Evolutionary conservation across 2,888 invertebrate species (phyloP).

Genomic region (Ochlodes sylvanus): DNA sequence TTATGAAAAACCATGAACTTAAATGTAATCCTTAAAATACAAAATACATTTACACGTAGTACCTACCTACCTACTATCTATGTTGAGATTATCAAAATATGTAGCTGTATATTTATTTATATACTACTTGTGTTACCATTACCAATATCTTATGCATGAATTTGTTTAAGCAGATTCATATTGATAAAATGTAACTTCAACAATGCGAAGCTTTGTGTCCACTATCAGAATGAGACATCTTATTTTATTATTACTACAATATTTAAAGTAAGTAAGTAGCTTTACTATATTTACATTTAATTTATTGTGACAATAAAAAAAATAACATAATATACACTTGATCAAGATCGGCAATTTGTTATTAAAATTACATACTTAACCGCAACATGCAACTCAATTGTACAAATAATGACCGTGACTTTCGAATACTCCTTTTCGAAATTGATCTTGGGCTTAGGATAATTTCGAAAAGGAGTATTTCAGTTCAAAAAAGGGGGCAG

Average conservation of each 20-base stretch:
- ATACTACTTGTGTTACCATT: no score
- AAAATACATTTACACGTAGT: background rate
- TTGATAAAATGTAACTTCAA: no score
- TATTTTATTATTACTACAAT: no score
- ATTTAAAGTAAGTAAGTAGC: no score
- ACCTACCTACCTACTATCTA: no score
- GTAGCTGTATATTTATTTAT: no score
- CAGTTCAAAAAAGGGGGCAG: conserved; percentile 92
- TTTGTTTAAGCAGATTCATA: background rate
- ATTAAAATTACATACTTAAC: background rate
- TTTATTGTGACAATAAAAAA: no score
- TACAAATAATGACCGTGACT: conserved; percentile 6
- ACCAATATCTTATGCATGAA: background rate
- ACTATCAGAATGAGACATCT: no score
- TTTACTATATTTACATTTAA: no score
- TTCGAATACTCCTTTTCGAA: conserved; percentile 82
- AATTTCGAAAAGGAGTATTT: conserved; percentile 86
- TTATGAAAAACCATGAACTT: background rate
- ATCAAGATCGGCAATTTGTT: background rate
- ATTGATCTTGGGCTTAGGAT: conserved; percentile 70
- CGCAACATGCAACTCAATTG: background rate
- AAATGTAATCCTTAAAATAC: background rate
- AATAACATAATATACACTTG: background rate
- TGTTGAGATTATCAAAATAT: no score
- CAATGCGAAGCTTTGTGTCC: no score